Percentiles rank a stretch among this genome's conserved stretches.
phyloP scores from a whole-genome alignment of 1,140 invertebrate genomes.

The Drosophila nebulosa region DNA sequence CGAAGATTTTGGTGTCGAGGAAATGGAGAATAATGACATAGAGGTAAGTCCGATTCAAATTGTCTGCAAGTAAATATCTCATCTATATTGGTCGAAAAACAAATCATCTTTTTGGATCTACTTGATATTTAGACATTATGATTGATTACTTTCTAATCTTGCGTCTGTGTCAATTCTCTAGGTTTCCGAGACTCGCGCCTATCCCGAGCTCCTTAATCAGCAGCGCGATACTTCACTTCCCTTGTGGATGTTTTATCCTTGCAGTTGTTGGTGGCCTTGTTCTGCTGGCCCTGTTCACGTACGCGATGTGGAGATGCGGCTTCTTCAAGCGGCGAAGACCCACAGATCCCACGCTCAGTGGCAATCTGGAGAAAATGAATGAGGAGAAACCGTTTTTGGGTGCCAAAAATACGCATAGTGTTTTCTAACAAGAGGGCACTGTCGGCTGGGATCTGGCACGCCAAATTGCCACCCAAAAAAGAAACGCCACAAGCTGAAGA shows the following conservation, averaged over 20 bases:
- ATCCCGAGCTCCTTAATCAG: constrained; percentile 88
- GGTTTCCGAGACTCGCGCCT: constrained; percentile 90
- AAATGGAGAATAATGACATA: constrained; percentile 85
- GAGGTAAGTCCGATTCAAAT: constrained; percentile 81
- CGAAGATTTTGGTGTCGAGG: constrained; percentile 86
- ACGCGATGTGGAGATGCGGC: constrained; percentile 91
- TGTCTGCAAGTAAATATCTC: no score
- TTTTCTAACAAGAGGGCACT: constrained; percentile 80
- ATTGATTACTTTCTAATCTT: no score
- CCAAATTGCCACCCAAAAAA: constrained; percentile 43
- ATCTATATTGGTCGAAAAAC: no score
- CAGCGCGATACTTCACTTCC: constrained; percentile 87
- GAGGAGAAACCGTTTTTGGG: constrained; percentile 83
- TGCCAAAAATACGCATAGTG: constrained; percentile 56
- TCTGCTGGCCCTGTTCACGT: constrained; percentile 88
- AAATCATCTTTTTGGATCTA: constrained; percentile 21
- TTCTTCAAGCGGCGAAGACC: constrained; percentile 93
- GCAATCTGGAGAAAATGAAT: constrained; percentile 89
- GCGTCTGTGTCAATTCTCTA: no score
- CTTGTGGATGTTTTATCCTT: constrained; percentile 92
- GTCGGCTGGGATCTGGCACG: constrained; percentile 78
- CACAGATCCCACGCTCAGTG: constrained; percentile 88
- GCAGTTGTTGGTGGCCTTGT: constrained; percentile 90
- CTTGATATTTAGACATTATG: no score
- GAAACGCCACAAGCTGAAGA: constrained; percentile 44